phyloP scores from a whole-genome alignment of 2,888 invertebrate genomes.

The Hetaerina titia region DNA sequence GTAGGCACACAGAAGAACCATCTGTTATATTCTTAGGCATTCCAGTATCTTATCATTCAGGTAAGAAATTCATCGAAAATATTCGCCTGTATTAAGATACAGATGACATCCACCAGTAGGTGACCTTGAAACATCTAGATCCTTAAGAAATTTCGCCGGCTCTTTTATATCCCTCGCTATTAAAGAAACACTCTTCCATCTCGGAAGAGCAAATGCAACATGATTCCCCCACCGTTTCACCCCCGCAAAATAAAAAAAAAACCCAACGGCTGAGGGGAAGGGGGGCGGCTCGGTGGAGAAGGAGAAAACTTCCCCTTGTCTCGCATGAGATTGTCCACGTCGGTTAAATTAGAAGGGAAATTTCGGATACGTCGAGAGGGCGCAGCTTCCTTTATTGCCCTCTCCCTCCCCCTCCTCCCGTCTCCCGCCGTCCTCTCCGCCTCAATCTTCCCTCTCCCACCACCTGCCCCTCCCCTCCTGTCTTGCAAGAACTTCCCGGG shows the following conservation, averaged over 20 bases:
- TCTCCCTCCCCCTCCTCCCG: not conserved
- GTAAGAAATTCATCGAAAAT: too few species aligned
- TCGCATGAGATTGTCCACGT: not conserved
- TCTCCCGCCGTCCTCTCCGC: not conserved
- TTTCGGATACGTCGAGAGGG: not conserved
- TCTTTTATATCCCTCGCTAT: not conserved
- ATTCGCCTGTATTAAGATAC: too few species aligned
- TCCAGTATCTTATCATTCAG: too few species aligned
- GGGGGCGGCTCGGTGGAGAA: too few species aligned
- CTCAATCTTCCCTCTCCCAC: not conserved
- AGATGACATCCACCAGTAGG: not conserved
- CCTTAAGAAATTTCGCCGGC: not conserved
- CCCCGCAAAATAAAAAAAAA: too few species aligned
- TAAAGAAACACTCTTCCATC: not conserved
- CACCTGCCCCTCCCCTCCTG: not conserved
- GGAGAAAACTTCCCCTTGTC: not conserved
- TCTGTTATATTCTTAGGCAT: too few species aligned
- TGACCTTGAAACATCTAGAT: not conserved
- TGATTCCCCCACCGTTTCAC: not conserved
- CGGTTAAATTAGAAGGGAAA: constrained; percentile 1
- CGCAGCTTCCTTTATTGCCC: not conserved
- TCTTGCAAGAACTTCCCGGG: not conserved
- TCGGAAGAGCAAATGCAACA: not conserved
- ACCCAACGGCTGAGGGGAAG: too few species aligned
- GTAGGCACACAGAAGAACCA: too few species aligned